Percentiles rank a stretch among this genome's conserved stretches.
phyloP scores from a whole-genome alignment of 1,140 invertebrate species.

The Penaeus chinensis region DNA sequence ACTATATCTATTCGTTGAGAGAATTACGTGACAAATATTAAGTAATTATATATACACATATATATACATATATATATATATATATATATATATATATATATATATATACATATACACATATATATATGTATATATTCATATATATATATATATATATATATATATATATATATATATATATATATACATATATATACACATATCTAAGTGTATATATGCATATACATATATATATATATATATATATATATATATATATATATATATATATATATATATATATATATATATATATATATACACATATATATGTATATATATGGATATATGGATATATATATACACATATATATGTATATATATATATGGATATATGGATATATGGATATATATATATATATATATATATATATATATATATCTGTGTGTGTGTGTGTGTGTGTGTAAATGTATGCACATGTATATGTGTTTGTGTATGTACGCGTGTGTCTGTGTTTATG shows the following conservation, averaged over 20 bases:
- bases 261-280: neutral
- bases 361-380: neutral
- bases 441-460: neutral
- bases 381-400: neutral
- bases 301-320: neutral
- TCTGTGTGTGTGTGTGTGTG: neutral
- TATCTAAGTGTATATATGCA: neutral
- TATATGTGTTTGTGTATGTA: no score
- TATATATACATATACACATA: neutral
- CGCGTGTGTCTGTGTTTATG: no score
- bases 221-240: constrained; percentile 7
- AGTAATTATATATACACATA: neutral
- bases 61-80: neutral
- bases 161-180: neutral
- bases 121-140: neutral
- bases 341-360: neutral
- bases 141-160: neutral
- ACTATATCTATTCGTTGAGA: no score
- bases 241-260: neutral
- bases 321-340: neutral
- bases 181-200: neutral
- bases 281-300: neutral
- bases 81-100: neutral
- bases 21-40: no score
- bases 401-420: neutral